Percentiles rank a stretch among this genome's conserved stretches.
Evolutionary conservation across 1,140 invertebrate genomes (phyloP).

Genomic region (Trialeurodes vaporariorum): DNA sequence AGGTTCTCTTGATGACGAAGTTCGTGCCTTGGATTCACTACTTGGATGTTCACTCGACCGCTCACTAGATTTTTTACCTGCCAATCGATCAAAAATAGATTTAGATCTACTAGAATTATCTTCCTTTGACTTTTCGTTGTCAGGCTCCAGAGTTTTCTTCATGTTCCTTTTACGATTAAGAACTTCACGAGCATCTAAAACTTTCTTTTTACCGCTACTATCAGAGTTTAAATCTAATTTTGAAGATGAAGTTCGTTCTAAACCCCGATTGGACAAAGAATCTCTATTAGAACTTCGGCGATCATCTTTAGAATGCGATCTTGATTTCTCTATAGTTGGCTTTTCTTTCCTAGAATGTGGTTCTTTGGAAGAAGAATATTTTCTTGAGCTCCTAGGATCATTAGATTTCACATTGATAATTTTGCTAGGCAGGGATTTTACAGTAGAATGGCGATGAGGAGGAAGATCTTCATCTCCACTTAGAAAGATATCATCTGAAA

Average conservation of each 20-base stretch:
- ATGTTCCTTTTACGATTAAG: not conserved
- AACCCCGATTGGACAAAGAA: not conserved
- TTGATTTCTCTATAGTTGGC: not conserved
- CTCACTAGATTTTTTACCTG: not conserved
- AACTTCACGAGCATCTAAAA: not conserved
- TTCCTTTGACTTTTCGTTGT: not conserved
- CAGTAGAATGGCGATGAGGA: not conserved
- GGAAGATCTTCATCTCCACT: not conserved
- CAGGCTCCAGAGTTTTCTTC: not conserved
- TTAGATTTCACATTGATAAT: not conserved
- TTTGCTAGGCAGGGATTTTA: not conserved
- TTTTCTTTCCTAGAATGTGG: not conserved
- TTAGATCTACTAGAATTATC: not conserved
- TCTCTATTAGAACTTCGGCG: not conserved
- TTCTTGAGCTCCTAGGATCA: not conserved
- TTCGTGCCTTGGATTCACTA: not conserved
- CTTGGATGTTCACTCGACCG: not conserved
- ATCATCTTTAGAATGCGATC: not conserved
- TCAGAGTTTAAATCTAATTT: not conserved
- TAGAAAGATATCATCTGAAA: not conserved
- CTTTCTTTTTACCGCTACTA: not conserved
- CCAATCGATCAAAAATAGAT: not conserved
- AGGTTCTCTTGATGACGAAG: not conserved
- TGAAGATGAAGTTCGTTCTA: not conserved
- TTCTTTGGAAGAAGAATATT: not conserved